A percentile compares a stretch with the other conserved stretches of the same genome.
These are phyloP conservation scores for Antheraea pernyi DNA, from an alignment of 1,140 invertebrate species.

Conservation along the genomic window DNA sequence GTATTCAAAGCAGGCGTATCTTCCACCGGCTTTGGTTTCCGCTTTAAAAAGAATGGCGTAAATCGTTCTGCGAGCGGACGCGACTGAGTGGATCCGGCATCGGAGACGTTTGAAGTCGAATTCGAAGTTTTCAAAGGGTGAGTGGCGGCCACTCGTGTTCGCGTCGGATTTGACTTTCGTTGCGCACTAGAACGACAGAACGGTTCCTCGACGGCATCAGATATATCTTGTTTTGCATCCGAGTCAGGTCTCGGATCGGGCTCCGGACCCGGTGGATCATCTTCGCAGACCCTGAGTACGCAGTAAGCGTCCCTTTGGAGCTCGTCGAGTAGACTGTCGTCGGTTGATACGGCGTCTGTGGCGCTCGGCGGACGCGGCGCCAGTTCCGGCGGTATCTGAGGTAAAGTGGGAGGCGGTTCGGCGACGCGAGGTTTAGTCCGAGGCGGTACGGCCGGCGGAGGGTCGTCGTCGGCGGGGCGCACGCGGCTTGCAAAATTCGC, in stretches of 20 bases:
- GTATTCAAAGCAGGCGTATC: slow-evolving; percentile 37
- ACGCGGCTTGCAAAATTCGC: slow-evolving; percentile 63
- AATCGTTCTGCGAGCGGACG: slow-evolving; percentile 63
- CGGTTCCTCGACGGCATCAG: slow-evolving; percentile 53
- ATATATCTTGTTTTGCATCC: slow-evolving; percentile 18
- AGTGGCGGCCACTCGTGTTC: slow-evolving; percentile 51
- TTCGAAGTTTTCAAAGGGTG: slow-evolving; percentile 61
- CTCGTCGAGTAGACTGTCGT: slow-evolving; percentile 67
- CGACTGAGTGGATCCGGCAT: slow-evolving; percentile 54
- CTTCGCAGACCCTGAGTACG: slow-evolving; percentile 63
- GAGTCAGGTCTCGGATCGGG: slow-evolving; percentile 21
- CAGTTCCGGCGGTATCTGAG: slow-evolving; percentile 25
- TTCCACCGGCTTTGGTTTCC: slow-evolving; percentile 64
- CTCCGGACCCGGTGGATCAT: slow-evolving; percentile 44
- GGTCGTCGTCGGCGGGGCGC: slow-evolving; percentile 44
- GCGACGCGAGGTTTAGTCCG: slow-evolving; percentile 33
- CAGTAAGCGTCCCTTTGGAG: slow-evolving; percentile 63
- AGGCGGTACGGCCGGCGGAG: slow-evolving; percentile 69
- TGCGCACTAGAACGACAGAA: slow-evolving; percentile 70
- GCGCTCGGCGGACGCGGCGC: slow-evolving; percentile 6
- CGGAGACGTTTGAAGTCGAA: slow-evolving; percentile 65
- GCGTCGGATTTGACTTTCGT: slow-evolving; percentile 73
- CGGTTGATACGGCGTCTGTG: slow-evolving; percentile 43
- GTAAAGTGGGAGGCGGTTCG: slow-evolving; percentile 18
- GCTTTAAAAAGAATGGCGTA: slow-evolving; percentile 71